Evolutionary conservation across 2,797 vertebrate genomes (phyloP).

Genomic region (Spinus olivaceus): DNA sequence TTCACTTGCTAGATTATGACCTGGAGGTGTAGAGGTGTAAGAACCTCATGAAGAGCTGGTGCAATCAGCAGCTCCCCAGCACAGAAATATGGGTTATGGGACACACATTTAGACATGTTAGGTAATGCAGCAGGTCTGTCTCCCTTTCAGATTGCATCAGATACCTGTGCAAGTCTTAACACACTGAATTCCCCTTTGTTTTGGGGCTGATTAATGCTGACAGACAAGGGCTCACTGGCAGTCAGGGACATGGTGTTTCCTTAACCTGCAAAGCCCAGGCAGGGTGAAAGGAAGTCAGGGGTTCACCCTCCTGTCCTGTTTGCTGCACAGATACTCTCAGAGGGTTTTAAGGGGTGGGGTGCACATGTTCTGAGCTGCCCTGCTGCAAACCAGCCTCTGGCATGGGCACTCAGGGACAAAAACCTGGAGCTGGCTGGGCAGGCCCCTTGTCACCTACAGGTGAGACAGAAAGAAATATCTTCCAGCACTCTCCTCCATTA

Average conservation of each 20-base stretch:
- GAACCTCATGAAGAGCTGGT: not conserved
- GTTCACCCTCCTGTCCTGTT: not conserved
- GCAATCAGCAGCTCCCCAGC: not conserved
- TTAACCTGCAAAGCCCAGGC: not conserved
- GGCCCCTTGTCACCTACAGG: not conserved
- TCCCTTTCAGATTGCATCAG: conserved; percentile 38
- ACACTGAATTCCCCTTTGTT: conserved; percentile 2
- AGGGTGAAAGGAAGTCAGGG: not conserved
- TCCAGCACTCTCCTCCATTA: not conserved
- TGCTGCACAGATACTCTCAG: not conserved
- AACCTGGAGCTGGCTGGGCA: not conserved
- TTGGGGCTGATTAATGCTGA: not conserved
- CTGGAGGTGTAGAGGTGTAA: not conserved
- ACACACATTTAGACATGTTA: not conserved
- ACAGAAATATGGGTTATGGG: not conserved
- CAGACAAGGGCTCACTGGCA: not conserved
- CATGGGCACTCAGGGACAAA: not conserved
- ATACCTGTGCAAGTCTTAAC: conserved; percentile 26
- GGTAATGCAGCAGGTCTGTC: not conserved
- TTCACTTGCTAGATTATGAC: not conserved
- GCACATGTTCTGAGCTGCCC: not conserved
- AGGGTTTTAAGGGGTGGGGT: not conserved
- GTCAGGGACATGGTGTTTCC: not conserved
- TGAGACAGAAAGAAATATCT: not conserved
- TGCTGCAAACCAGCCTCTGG: not conserved